Evolutionary conservation across 2,888 invertebrate genomes (phyloP).

Genomic region (Antheraea yamamai): DNA sequence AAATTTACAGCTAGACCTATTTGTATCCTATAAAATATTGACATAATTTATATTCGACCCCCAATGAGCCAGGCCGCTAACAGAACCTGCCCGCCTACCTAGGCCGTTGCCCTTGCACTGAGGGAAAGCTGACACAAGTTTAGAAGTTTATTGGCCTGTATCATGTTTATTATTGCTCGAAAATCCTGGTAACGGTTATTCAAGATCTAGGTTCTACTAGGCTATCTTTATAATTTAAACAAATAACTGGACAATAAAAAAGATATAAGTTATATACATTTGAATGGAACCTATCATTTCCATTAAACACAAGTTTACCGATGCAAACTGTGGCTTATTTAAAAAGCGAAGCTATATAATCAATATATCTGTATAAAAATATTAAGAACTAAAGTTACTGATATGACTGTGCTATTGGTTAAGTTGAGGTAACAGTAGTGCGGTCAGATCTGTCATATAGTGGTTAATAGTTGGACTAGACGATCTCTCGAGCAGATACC

Average conservation of each 20-base stretch:
- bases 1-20: not conserved
- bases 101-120: conserved; percentile 51
- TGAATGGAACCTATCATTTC: not conserved
- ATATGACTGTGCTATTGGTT: not conserved
- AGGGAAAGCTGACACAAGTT: conserved; percentile 24
- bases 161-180: conserved; percentile 1
- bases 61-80: not conserved
- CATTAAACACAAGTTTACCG: not conserved
- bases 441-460: too few species aligned
- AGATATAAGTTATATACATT: not conserved
- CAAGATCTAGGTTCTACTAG: not conserved
- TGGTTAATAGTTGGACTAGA: not conserved
- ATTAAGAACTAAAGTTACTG: not conserved
- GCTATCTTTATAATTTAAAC: not conserved
- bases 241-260: not conserved
- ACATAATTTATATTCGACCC: conserved; percentile 10
- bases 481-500: not conserved
- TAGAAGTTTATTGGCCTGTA: conserved; percentile 13
- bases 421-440: not conserved
- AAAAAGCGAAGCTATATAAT: not conserved
- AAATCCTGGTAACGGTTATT: conserved; percentile 1
- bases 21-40: conserved; percentile 4
- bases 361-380: not conserved
- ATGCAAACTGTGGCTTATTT: not conserved
- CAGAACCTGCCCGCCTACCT: conserved; percentile 54